These are phyloP conservation scores for Habrosyne pyritoides DNA, from an alignment of 2,888 invertebrate genomes.

Conservation along the genomic window DNA sequence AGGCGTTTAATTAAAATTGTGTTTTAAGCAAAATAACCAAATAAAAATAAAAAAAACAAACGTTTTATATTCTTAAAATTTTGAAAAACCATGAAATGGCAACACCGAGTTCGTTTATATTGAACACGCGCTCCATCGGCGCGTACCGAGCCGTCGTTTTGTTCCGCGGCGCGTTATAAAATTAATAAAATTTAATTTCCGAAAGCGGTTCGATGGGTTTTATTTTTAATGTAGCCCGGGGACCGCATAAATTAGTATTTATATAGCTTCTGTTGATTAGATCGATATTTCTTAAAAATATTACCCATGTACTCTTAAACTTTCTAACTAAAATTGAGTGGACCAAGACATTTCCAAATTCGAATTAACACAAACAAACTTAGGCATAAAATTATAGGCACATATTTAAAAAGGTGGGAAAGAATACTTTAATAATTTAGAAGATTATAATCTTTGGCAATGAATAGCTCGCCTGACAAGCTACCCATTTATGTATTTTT, in stretches of 20 bases:
- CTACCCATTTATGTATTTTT: too few relatives aligned
- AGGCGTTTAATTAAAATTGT: too few relatives aligned
- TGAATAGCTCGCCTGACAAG: too few relatives aligned
- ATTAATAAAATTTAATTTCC: slow-evolving; percentile 42
- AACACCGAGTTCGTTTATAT: not conserved
- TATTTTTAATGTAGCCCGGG: slow-evolving; percentile 24
- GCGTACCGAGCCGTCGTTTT: slow-evolving; percentile 33
- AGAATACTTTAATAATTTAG: too few relatives aligned
- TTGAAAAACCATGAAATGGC: not conserved
- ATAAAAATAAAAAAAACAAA: not conserved
- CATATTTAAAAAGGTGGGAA: too few relatives aligned
- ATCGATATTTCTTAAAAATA: not conserved
- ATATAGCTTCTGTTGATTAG: slow-evolving; percentile 9
- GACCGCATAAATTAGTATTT: slow-evolving; percentile 25
- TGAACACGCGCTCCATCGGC: slow-evolving; percentile 22
- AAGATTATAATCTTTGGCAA: too few relatives aligned
- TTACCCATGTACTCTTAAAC: too few relatives aligned
- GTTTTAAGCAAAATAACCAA: not conserved
- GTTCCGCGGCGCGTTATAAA: slow-evolving; percentile 25
- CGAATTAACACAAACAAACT: not conserved
- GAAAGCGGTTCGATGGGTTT: slow-evolving; percentile 22
- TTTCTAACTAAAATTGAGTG: too few relatives aligned
- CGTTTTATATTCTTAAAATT: not conserved
- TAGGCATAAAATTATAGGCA: too few relatives aligned
- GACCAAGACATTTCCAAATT: too few relatives aligned